Conservation (phyloP, 2,113 vertebrate species). For the Labeo rohita region DNA sequence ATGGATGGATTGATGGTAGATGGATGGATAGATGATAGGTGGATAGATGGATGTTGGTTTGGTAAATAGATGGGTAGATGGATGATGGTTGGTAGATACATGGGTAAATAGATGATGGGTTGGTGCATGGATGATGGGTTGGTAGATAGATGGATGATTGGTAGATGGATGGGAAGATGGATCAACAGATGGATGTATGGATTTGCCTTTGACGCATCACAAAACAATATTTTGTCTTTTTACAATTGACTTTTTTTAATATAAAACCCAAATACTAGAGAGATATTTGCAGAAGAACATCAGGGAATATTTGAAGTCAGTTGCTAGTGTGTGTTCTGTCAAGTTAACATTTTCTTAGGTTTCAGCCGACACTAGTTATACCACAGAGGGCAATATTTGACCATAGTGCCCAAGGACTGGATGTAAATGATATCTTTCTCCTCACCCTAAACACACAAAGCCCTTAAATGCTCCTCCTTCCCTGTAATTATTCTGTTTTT, state of each 20-base stretch:
- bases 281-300: background rate
- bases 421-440: slow-evolving; percentile 67
- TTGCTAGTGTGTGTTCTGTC: slow-evolving; percentile 35
- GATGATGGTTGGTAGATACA: background rate
- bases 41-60: no score
- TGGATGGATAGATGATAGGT: no score
- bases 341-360: slow-evolving; percentile 47
- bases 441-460: slow-evolving; percentile 51
- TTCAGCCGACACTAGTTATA: slow-evolving; percentile 67
- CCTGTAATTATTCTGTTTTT: slow-evolving; percentile 70
- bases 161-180: background rate
- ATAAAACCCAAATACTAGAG: background rate
- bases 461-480: slow-evolving; percentile 57
- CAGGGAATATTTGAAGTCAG: background rate
- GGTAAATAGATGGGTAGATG: no score
- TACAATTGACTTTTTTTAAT: no score
- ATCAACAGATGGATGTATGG: no score
- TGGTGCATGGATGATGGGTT: no score
- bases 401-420: slow-evolving; percentile 24
- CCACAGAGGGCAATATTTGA: slow-evolving; percentile 59
- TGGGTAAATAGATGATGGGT: no score
- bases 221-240: no score
- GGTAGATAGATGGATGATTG: no score
- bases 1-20: no score
- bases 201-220: no score